phyloP scores from a whole-genome alignment of 2,797 vertebrate genomes.

The Carapus acus region DNA sequence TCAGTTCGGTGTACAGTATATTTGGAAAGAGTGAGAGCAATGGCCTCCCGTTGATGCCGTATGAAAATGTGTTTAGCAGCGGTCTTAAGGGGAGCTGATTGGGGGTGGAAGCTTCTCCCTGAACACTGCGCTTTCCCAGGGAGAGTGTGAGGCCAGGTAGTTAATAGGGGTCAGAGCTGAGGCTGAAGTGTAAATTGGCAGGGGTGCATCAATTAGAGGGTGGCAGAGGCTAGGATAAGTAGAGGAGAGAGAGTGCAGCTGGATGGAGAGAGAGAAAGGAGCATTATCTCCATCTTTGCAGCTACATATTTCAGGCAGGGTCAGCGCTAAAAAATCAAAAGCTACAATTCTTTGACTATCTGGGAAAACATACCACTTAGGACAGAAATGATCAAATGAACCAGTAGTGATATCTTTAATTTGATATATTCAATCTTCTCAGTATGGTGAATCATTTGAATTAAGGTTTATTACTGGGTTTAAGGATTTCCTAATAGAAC shows the following conservation, averaged over 20 bases:
- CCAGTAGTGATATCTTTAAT: no score
- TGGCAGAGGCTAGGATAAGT: conserved; percentile 77
- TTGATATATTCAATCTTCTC: no score
- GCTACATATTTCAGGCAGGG: conserved; percentile 45
- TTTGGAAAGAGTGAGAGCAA: no score
- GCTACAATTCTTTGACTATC: conserved; percentile 40
- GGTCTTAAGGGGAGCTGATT: conserved; percentile 68
- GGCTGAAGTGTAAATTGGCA: conserved; percentile 81
- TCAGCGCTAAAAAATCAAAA: conserved; percentile 18
- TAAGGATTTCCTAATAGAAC: no score
- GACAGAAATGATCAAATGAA: no score
- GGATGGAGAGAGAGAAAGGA: conserved; percentile 65
- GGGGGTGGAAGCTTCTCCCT: conserved; percentile 69
- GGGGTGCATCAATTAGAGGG: conserved; percentile 79
- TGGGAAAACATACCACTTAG: no score
- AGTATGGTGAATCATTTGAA: no score
- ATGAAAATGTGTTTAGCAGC: conserved; percentile 69
- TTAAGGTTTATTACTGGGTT: no score
- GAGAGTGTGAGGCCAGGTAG: conserved; percentile 75
- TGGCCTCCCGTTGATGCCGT: conserved; percentile 25
- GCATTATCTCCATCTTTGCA: conserved; percentile 66
- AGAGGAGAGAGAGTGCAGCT: conserved; percentile 59
- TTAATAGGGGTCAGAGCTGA: conserved; percentile 80
- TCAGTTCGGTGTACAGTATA: conserved; percentile 28
- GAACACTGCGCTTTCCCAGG: conserved; percentile 70